Evolutionary conservation across 2,113 vertebrate species (phyloP).

Genomic region (Electrona antarctica): DNA sequence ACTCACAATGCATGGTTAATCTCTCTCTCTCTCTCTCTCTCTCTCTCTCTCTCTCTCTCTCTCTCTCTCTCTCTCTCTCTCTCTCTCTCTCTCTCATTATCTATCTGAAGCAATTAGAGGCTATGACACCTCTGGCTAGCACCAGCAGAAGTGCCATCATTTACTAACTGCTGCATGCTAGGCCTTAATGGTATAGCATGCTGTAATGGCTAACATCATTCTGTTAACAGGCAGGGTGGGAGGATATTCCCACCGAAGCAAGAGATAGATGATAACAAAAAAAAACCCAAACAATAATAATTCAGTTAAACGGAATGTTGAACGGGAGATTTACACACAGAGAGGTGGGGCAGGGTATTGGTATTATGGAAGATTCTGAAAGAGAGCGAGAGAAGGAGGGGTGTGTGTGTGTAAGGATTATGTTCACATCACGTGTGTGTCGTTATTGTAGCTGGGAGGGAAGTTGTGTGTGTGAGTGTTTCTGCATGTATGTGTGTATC

Average conservation of each 20-base stretch:
- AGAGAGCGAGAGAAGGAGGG: neutral
- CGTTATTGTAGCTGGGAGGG: too few species aligned
- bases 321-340: too few species aligned
- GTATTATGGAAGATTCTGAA: neutral
- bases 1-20: too few species aligned
- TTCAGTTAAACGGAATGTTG: slow-evolving; percentile 31
- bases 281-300: slow-evolving; percentile 23
- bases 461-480: too few species aligned
- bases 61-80: too few species aligned
- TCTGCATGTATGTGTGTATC: too few species aligned
- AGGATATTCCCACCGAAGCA: neutral
- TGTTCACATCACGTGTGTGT: too few species aligned
- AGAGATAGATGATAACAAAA: slow-evolving; percentile 19
- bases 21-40: too few species aligned
- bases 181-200: slow-evolving; percentile 54
- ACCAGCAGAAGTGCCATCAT: slow-evolving; percentile 22
- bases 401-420: neutral
- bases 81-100: slow-evolving; percentile 4
- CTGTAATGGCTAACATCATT: slow-evolving; percentile 13
- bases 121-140: slow-evolving; percentile 17
- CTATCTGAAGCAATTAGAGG: slow-evolving; percentile 34
- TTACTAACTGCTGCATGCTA: slow-evolving; percentile 36
- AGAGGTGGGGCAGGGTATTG: slow-evolving; percentile 3
- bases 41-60: too few species aligned
- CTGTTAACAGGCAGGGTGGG: neutral